These are phyloP conservation scores for Ennomos quercinarius DNA, from an alignment of 2,888 invertebrate species.

Conservation along the genomic window DNA sequence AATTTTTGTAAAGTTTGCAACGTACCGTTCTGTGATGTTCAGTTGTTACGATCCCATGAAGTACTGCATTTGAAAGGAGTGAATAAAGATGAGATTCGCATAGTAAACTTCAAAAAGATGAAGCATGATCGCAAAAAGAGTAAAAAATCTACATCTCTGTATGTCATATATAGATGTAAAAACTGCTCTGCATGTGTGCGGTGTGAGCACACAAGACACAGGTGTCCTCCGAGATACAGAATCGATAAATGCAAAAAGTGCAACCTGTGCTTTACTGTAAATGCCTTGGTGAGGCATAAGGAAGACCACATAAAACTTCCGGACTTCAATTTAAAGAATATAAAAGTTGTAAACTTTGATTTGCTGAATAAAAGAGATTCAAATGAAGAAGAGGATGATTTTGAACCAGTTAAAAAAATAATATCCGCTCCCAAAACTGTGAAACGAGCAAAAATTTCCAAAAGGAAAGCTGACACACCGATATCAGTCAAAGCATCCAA, in stretches of 20 bases:
- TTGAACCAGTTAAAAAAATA: background rate
- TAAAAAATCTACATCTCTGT: constrained; percentile 2
- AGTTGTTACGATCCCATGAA: constrained; percentile 19
- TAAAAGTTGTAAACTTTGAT: constrained; percentile 15
- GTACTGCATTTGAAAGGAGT: constrained; percentile 27
- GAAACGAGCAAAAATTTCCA: background rate
- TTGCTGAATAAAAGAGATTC: constrained; percentile 13
- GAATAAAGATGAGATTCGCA: constrained; percentile 32
- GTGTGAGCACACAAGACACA: constrained; percentile 9
- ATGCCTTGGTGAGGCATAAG: constrained; percentile 30
- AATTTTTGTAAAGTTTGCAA: constrained; percentile 28
- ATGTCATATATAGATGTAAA: constrained; percentile 18
- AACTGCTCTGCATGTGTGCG: constrained; percentile 16
- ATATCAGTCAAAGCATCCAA: background rate
- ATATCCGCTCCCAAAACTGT: background rate
- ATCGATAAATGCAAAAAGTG: constrained; percentile 34
- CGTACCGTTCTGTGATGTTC: constrained; percentile 22
- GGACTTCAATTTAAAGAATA: constrained; percentile 21
- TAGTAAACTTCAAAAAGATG: constrained; percentile 31
- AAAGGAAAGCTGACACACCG: background rate
- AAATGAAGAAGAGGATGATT: background rate
- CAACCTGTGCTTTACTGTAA: constrained; percentile 17
- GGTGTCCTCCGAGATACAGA: background rate
- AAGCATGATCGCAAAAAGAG: background rate
- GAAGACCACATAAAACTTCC: constrained; percentile 35